Evolutionary conservation across 2,113 vertebrate genomes (phyloP), one percentile per base, ranked within the genome.

Genomic region (Elephas maximus): DNA sequence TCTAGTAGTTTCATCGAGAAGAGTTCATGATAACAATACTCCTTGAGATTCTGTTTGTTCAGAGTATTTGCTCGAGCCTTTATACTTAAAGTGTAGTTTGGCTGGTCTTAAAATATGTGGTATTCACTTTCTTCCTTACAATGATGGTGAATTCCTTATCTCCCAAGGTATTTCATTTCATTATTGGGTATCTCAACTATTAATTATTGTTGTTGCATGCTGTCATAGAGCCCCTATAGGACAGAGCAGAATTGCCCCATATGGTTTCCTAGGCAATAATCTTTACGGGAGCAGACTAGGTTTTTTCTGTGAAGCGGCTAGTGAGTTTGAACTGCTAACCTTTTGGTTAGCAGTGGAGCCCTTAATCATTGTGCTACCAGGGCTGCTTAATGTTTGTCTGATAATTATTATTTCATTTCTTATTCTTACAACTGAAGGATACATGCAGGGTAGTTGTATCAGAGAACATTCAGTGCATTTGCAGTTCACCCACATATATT

Each of bases 391-490:
- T 3, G 20, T 62, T 37, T 74, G 23, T 48, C 65, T 48, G 74
- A 44, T 63, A 78, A 60, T 90, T 82, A 51, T 90, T 7, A 86
- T 69, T 95, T 60, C 24, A 45, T 91, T 83, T 41, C 51, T 60
- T 15, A 44, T 86, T 90, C 41, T 8, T 91, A 10, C 21, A 41
- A 37, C 2, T 15, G 28, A 77, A 83, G 1, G 2, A 53, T 10
- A 90, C 20, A 88, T 67, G 23, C 5, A 88, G 26, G 78, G 51
- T 30, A 80, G 24, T 89, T 79, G 17, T 21, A 44, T 20, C 30
- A 77, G 65, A 78, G 62, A 79, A 93, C 17, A 80, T 96, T 77
- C 30, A 69, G 41, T 15, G 73, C 12, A 15, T 73, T 90, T 90
- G 28, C 6, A 90, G 6, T 81, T 87, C 63, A 89, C 93, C 82